Conservation (phyloP, 2,888 invertebrate species). For the Rapana venosa region DNA sequence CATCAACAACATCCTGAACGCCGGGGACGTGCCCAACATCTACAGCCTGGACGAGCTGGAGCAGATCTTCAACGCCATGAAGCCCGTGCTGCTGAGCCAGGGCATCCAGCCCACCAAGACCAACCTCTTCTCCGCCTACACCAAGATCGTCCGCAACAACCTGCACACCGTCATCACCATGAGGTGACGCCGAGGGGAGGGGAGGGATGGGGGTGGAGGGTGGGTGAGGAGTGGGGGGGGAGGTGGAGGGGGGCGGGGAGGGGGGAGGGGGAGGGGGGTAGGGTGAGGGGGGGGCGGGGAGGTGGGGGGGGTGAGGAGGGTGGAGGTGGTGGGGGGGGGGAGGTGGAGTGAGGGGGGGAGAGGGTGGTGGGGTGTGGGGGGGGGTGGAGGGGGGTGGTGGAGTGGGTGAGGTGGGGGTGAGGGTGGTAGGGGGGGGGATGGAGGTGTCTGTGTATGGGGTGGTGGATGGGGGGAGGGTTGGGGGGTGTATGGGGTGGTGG, state of each 20-base stretch:
- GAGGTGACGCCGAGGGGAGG: constrained; percentile 78
- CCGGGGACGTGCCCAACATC: constrained; percentile 79
- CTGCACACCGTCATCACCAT: constrained; percentile 79
- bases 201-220: not conserved
- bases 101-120: constrained; percentile 89
- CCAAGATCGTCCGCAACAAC: constrained; percentile 77
- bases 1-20: constrained; percentile 78
- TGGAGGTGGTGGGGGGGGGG: not conserved
- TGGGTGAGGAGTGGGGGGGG: not conserved
- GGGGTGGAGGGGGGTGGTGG: no score
- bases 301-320: not conserved
- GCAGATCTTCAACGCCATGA: constrained; percentile 85
- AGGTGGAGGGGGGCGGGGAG: no score
- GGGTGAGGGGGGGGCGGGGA: constrained; percentile 77
- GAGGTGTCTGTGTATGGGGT: not conserved
- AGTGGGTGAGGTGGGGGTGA: not conserved
- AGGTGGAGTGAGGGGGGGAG: not conserved
- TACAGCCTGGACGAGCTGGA: constrained; percentile 78
- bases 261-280: no score
- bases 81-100: constrained; percentile 86
- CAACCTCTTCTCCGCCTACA: constrained; percentile 78
- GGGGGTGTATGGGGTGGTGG: no score
- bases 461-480: no score
- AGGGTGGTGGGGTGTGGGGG: not conserved
- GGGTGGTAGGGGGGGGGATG: not conserved